Evolutionary conservation across 2,797 vertebrate genomes (phyloP).

Genomic region (Oryzias dopingdopingensis): DNA sequence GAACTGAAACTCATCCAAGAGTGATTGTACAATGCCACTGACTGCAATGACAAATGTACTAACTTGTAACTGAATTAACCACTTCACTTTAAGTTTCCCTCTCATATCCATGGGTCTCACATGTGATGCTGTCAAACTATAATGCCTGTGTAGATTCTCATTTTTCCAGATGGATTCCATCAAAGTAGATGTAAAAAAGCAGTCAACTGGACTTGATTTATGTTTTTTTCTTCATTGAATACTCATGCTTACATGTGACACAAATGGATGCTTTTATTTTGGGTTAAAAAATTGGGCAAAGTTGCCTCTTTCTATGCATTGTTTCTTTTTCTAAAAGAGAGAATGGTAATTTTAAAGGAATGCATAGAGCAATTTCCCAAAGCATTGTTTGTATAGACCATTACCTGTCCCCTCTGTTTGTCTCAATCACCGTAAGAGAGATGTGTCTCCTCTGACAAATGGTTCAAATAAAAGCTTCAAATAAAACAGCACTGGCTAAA

Average conservation of each 20-base stretch:
- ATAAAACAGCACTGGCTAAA: slow-evolving; percentile 32
- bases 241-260: slow-evolving; percentile 44
- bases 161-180: too few species aligned
- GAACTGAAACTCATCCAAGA: not conserved
- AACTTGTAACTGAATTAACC: slow-evolving; percentile 56
- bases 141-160: not conserved
- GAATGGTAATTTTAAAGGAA: slow-evolving; percentile 3
- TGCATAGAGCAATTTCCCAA: slow-evolving; percentile 58
- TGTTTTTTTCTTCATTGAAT: not conserved
- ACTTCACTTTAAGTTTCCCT: slow-evolving; percentile 30
- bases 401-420: slow-evolving; percentile 43
- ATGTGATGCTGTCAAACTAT: slow-evolving; percentile 38
- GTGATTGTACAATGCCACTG: slow-evolving; percentile 3
- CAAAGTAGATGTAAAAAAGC: too few species aligned
- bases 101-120: slow-evolving; percentile 44
- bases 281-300: slow-evolving; percentile 47
- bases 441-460: slow-evolving; percentile 41
- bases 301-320: slow-evolving; percentile 41
- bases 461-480: slow-evolving; percentile 23
- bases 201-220: too few species aligned
- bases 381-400: slow-evolving; percentile 37
- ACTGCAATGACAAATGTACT: slow-evolving; percentile 7
- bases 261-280: slow-evolving; percentile 38
- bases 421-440: slow-evolving; percentile 60
- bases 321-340: slow-evolving; percentile 4